phyloP scores from a whole-genome alignment of 2,797 vertebrate genomes.

The Fringilla coelebs region DNA sequence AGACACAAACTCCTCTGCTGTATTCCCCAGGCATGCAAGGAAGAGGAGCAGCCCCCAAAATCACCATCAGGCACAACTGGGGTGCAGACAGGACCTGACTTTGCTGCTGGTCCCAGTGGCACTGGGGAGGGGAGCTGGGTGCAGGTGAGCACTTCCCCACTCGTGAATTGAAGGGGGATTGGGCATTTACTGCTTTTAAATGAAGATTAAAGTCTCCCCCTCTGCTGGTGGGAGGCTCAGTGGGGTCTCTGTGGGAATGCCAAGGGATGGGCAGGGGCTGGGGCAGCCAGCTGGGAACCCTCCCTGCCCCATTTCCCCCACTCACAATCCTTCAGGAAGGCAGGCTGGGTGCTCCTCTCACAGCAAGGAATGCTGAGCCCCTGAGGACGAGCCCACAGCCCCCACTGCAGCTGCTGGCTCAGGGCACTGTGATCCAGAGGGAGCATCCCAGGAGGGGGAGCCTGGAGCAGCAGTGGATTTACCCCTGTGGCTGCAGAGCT shows the following conservation, averaged over 20 bases:
- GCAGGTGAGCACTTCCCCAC: background rate
- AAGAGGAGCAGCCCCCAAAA: background rate
- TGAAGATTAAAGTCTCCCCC: background rate
- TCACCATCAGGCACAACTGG: accelerated
- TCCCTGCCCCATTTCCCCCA: accelerated
- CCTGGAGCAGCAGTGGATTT: background rate
- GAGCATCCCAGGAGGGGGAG: background rate
- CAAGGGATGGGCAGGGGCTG: background rate
- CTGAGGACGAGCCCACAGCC: accelerated
- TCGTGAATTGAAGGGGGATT: background rate
- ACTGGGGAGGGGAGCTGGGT: background rate
- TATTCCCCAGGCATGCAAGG: accelerated
- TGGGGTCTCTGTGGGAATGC: background rate
- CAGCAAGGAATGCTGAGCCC: background rate
- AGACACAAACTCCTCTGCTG: background rate
- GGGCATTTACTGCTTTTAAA: background rate
- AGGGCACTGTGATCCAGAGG: background rate
- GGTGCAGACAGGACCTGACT: background rate
- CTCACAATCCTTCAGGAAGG: accelerated
- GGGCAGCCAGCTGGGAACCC: background rate
- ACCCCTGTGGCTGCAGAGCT: background rate
- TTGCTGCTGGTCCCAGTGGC: background rate
- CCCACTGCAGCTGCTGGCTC: background rate
- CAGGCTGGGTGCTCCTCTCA: background rate
- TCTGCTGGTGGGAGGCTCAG: background rate